Evolutionary conservation across 2,797 vertebrate genomes (phyloP).

Genomic region (Carapus acus): DNA sequence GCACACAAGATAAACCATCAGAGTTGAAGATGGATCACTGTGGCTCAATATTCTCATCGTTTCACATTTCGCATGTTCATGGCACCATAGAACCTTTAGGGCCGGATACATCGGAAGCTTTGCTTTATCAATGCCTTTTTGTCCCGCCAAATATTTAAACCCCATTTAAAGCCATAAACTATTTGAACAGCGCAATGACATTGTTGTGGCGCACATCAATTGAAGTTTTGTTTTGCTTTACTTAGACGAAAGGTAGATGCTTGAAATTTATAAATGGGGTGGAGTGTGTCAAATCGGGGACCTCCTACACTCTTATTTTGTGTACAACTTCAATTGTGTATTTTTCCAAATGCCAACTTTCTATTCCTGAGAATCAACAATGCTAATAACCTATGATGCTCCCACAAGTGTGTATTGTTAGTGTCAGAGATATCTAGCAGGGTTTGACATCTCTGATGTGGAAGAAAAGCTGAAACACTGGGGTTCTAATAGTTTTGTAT

Average conservation of each 20-base stretch:
- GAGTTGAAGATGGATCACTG: constrained; percentile 40
- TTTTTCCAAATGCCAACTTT: constrained; percentile 65
- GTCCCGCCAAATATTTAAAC: constrained; percentile 49
- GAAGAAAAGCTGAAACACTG: constrained; percentile 25
- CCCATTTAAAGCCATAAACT: constrained; percentile 62
- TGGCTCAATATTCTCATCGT: constrained; percentile 39
- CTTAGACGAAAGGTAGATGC: constrained; percentile 37
- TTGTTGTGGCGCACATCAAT: constrained; percentile 28
- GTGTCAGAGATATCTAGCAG: constrained; percentile 37
- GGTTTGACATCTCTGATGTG: constrained; percentile 44
- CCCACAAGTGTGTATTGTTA: constrained; percentile 19
- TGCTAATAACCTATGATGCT: constrained; percentile 40
- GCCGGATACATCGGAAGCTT: constrained; percentile 41
- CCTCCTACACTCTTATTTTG: constrained; percentile 48
- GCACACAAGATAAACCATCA: constrained; percentile 21
- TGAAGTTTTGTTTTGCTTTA: constrained; percentile 28
- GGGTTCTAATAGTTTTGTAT: constrained; percentile 60
- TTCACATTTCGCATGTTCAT: constrained; percentile 51
- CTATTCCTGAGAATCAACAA: constrained; percentile 47
- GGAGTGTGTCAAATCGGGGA: constrained; percentile 34
- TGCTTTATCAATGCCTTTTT: constrained; percentile 44
- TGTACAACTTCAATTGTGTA: constrained; percentile 54
- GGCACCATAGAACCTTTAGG: constrained; percentile 28
- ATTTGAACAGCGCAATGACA: constrained; percentile 33
- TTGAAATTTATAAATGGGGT: constrained; percentile 46